These are phyloP conservation scores for Trypoxylus dichotomus DNA, from an alignment of 1,140 invertebrate genomes.

Conservation along the genomic window DNA sequence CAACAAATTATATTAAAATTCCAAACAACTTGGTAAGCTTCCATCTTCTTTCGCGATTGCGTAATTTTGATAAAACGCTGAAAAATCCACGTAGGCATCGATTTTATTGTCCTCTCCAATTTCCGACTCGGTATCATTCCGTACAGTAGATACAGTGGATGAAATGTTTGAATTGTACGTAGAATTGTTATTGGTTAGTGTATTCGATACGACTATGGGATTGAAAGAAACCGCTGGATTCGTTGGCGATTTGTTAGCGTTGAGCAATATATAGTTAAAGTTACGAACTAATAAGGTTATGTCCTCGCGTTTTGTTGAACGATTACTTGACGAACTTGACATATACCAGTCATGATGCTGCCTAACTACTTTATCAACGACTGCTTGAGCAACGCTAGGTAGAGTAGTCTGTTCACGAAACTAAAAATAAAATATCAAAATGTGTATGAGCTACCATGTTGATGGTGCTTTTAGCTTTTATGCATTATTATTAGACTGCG, in stretches of 20 bases:
- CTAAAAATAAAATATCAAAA: conserved; percentile 53
- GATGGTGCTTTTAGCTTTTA: too few species aligned
- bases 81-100: conserved; percentile 84
- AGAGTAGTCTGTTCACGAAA: conserved; percentile 80
- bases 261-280: conserved; percentile 79
- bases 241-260: conserved; percentile 60
- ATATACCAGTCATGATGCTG: conserved; percentile 83
- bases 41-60: conserved; percentile 43
- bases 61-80: conserved; percentile 78
- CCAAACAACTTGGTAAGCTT: conserved; percentile 41
- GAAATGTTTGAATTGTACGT: conserved; percentile 47
- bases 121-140: conserved; percentile 39
- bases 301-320: conserved; percentile 66
- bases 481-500: too few species aligned
- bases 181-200: conserved; percentile 40
- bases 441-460: too few species aligned
- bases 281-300: conserved; percentile 85
- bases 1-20: conserved; percentile 32
- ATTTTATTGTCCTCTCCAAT: conserved; percentile 55
- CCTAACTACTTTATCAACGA: conserved; percentile 81
- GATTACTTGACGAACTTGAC: conserved; percentile 58
- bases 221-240: conserved; percentile 61
- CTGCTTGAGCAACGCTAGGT: conserved; percentile 82
- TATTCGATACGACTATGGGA: conserved; percentile 55
- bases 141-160: conserved; percentile 47